Base-by-base conservation (phyloP, 2,888 invertebrate genomes). In the Lochmaea capreae region DNA sequence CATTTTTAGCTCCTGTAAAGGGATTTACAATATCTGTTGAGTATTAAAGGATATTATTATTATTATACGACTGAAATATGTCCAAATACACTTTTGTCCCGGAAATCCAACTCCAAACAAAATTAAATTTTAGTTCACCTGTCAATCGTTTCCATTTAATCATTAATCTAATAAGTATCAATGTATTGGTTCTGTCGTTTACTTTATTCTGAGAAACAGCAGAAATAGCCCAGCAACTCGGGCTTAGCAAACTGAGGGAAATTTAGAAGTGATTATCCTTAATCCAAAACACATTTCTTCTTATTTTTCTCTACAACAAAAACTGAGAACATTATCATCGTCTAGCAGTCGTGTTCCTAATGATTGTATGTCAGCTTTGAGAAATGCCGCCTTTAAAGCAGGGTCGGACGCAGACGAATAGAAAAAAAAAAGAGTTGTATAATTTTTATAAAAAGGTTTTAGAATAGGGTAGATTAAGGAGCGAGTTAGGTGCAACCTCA, bases 311-410 rank as follows among this genome's bases (percentile, higher is more conserved):
- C 67, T 42, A 62, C 72, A 66, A 59, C 67, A 72, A 74, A 76
- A 67, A 66, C 70, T 46, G 26, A 66, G 58, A 71, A 67, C 71
- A 71, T 74, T 74, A 73, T 73, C 67, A 74, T 74, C 74, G 52
- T 71, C 70, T 63, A 65, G 65, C 67, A 65, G 33, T 69, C 61
- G 66, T 71, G 67, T 69, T 75, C 63, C 63, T 72, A 73, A 76
- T 72, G 76, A 72, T 67, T 67, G 71, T 73, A 69, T 67, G 69
- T 71, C 76, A 59, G 65, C 71, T 54, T 71, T 77, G 75, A 77
- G 73, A 77, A 76, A 75, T 70, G 74, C 74, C 74, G 71, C 49
- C 63, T 33, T 52, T 11, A 11, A 18, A 11, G 42, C 62, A 62
- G 62, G 8, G 39, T 18, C 62, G 62, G n/a, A 18, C 16, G n/a